A percentile compares a stretch with the other conserved stretches of the same genome.
Conservation (phyloP, 2,113 vertebrate genomes). For the Lagenorhynchus albirostris region DNA sequence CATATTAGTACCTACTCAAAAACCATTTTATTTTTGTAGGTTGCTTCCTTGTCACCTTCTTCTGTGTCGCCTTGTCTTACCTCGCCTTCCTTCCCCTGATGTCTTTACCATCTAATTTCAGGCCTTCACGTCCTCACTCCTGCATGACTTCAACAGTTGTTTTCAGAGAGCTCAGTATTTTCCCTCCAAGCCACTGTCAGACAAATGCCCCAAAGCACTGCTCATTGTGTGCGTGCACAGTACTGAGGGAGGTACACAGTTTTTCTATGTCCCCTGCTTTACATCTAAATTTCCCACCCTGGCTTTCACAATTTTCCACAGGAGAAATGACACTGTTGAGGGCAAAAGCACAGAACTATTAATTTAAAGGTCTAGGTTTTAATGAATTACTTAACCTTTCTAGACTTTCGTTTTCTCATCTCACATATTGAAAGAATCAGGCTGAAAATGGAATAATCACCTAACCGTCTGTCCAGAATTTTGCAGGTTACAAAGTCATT, state of each 20-base stretch:
- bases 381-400: not conserved
- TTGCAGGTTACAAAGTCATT: not conserved
- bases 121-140: not conserved
- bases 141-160: not conserved
- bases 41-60: not conserved
- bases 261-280: not conserved
- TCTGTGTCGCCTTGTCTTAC: not conserved
- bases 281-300: not conserved
- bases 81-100: not conserved
- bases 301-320: not conserved
- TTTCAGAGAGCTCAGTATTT: not conserved
- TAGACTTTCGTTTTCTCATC: not conserved
- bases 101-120: not conserved
- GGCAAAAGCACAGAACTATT: not conserved
- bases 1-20: not conserved
- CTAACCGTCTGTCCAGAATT: not conserved
- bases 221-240: accelerated
- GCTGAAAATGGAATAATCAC: not conserved
- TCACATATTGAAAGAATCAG: not conserved
- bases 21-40: not conserved
- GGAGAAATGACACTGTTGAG: not conserved
- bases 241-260: not conserved
- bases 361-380: not conserved
- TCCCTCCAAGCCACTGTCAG: not conserved
- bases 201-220: not conserved